phyloP scores from a whole-genome alignment of 2,797 vertebrate species.

The Phataginus tetradactyla region DNA sequence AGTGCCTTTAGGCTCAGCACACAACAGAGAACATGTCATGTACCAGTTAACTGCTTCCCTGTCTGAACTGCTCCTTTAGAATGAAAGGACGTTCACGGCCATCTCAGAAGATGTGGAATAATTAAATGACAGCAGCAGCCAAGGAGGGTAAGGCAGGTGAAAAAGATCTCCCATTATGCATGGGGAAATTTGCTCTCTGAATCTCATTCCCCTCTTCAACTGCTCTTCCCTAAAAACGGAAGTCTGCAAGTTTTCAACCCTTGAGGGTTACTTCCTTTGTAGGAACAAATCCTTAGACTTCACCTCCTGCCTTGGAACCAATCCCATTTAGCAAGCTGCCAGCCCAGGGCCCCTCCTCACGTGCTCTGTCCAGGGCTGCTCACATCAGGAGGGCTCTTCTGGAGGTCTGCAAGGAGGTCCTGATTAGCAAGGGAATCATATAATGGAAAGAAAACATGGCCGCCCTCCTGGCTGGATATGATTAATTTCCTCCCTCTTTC shows the following conservation, averaged over 20 bases:
- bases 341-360: not conserved
- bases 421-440: not conserved
- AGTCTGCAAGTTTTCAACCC: not conserved
- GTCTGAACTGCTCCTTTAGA: constrained; percentile 4
- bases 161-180: constrained; percentile 2
- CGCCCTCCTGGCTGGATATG: constrained; percentile 41
- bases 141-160: not conserved
- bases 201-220: not conserved
- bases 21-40: not conserved
- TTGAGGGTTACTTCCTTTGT: constrained; percentile 47
- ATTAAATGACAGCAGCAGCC: not conserved
- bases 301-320: not conserved
- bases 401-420: not conserved
- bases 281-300: constrained; percentile 49
- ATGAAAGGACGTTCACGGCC: not conserved
- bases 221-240: not conserved
- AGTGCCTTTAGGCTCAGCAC: not conserved
- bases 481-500: constrained; percentile 34
- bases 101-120: not conserved
- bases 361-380: not conserved
- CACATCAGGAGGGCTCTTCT: not conserved
- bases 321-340: not conserved
- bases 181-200: not conserved
- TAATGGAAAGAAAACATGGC: constrained; percentile 53
- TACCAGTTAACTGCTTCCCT: not conserved